Base-by-base conservation (phyloP, 1,140 invertebrate species). In the Ceratitis capitata region DNA sequence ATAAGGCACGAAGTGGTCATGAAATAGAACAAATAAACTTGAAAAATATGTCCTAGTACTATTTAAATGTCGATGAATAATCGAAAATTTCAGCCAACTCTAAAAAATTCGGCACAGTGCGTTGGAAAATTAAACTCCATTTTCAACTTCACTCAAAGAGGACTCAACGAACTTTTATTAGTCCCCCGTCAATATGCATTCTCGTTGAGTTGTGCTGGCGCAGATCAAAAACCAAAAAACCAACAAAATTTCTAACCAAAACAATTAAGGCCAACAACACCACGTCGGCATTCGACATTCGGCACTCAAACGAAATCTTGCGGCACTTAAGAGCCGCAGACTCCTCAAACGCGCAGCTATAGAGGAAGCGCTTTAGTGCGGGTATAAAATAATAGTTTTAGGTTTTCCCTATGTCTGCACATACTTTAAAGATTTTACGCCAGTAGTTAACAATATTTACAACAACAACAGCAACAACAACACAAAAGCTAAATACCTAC, bases 221-320 rank as follows among this genome's bases (percentile, higher is more conserved):
- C 9, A 78, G 69, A 78, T 78, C 69, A 78, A 78, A 78, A 78
- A 42, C 39, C 39, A 23, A 78, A 45, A 78, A 78, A 78, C 69
- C 39, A 78, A 78, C 69, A 78, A 78, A 32, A 78, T 45, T n/a
- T 23, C 69, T n/a, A 14, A 78, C 69, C 69, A 78, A 78, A 78
- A 45, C 69, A 78, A 78, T 78, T 78, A 78, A 74, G 39, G 69
- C 39, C 69, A 47, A 42, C 69, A 78, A 78, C 69, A 78, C 69
- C 69, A 78, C 69, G 69, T 78, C 69, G 69, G 35, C 69, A 47
- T n/a, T 42, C 69, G 69, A 19, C 69, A 47, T n/a, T 42, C n/a
- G 69, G 69, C n/a, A 45, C 39, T 78, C 69, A 78, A 78, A 78
- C 69, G 69, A 78, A 78, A 78, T 78, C 39, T 78, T 78, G 69